Percentiles rank a stretch among this genome's conserved stretches.
These are phyloP conservation scores for Sericinus montela DNA, from an alignment of 2,888 invertebrate species.

Conservation along the genomic window DNA sequence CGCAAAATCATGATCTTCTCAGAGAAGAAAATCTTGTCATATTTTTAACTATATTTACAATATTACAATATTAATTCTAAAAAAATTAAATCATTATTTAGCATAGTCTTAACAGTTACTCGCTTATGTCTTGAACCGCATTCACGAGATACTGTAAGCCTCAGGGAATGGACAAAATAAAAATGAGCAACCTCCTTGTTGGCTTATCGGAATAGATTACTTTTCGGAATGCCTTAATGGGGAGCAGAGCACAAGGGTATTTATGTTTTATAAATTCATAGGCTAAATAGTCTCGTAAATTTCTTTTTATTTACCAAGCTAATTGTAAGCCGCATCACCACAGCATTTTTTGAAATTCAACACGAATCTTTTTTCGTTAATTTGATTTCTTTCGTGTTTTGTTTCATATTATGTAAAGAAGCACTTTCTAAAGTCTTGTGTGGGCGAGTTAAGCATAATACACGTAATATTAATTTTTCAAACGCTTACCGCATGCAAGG, in stretches of 20 bases:
- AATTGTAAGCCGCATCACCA: not conserved
- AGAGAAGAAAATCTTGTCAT: too few relatives aligned
- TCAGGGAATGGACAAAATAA: constrained; percentile 73
- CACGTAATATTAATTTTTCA: constrained; percentile 55
- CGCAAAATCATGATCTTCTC: too few relatives aligned
- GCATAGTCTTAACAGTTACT: not conserved
- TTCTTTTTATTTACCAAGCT: constrained; percentile 22
- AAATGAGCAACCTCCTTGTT: constrained; percentile 73
- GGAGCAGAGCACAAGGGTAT: constrained; percentile 40
- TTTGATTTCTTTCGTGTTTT: constrained; percentile 33
- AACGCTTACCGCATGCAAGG: constrained; percentile 67
- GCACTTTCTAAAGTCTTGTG: constrained; percentile 56
- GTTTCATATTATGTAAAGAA: constrained; percentile 31
- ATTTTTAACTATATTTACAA: too few relatives aligned
- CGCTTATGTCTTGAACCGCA: constrained; percentile 31
- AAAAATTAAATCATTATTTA: too few relatives aligned
- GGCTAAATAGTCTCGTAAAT: constrained; percentile 27
- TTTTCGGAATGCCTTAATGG: constrained; percentile 66
- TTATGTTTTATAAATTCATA: constrained; percentile 51
- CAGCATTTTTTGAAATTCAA: too few relatives aligned
- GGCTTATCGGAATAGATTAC: constrained; percentile 77
- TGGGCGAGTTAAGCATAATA: constrained; percentile 65
- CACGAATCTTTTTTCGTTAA: not conserved
- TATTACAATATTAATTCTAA: too few relatives aligned
- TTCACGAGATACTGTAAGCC: constrained; percentile 61